Evolutionary conservation across 2,888 invertebrate genomes (phyloP), one percentile per base, ranked within the genome.

Genomic region (Osedax frankpressi): DNA sequence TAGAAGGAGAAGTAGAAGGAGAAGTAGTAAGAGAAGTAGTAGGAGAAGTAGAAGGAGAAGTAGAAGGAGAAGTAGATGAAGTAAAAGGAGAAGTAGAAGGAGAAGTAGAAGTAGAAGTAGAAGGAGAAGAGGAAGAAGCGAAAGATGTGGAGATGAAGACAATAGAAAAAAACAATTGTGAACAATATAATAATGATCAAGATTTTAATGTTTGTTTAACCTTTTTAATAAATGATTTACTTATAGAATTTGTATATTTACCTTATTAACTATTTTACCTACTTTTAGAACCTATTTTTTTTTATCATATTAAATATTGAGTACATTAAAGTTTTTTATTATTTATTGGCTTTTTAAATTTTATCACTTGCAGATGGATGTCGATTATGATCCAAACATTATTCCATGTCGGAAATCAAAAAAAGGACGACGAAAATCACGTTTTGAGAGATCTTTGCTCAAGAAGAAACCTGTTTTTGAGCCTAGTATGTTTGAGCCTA

Each of bases 331-430:
- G n/a, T n/a, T n/a, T n/a, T n/a, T n/a, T n/a, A n/a, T n/a, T n/a
- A n/a, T n/a, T n/a, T n/a, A n/a, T n/a, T n/a, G n/a, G n/a, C n/a
- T n/a, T n/a, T n/a, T n/a, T n/a, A n/a, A n/a, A n/a, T n/a, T n/a
- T n/a, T n/a, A n/a, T n/a, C n/a, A n/a, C n/a, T n/a, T 70, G 30
- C 80, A 91, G 90, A 93, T 93, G 93, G 93, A 93, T 84, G 92
- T 91, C 74, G 93, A 93, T 79, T 93, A 90, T 77, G 85, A 88
- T 77, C 86, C 89, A 1, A 86, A 88, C 77, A 85, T 89, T 76
- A 19, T 3, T 2, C 26, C 26, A 6, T n/a, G 2, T 6, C 24
- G 6, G 6, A 63, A 29, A 28, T 27, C 11, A 11, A 44, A 44
- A 44, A 6, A 19, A 11, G 25, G n/a, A 25, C 44, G 28, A 28